Percentiles rank a stretch among this genome's conserved stretches.
Conservation (phyloP, 2,888 invertebrate genomes). For the Latrodectus hesperus region DNA sequence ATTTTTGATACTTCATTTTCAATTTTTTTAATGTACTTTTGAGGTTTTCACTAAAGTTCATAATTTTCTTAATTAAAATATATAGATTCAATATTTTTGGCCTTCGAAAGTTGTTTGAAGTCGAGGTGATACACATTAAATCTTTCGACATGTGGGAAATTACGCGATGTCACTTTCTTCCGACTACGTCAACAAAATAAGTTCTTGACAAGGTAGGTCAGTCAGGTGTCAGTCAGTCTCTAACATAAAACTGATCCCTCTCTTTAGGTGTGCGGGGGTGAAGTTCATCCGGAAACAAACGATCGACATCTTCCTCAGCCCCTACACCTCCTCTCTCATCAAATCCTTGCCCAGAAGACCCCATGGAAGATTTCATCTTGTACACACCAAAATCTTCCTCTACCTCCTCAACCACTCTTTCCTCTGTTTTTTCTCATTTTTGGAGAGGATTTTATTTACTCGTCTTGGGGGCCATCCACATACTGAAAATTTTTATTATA, state of each 20-base stretch:
- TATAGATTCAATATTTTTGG: no score
- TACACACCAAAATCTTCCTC: slow-evolving; percentile 53
- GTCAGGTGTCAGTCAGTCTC: slow-evolving; percentile 55
- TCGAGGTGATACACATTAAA: no score
- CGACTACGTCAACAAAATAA: neutral
- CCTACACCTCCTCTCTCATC: slow-evolving; percentile 11
- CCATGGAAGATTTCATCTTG: slow-evolving; percentile 65
- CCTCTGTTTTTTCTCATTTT: slow-evolving; percentile 32
- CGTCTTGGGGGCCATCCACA: neutral
- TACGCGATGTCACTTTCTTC: neutral
- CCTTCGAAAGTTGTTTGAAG: no score
- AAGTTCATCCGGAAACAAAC: slow-evolving; percentile 49
- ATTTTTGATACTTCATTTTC: no score
- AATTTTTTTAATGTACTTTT: no score
- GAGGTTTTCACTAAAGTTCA: no score
- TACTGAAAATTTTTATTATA: neutral
- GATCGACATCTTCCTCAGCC: slow-evolving; percentile 33
- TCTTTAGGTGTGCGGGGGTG: slow-evolving; percentile 15
- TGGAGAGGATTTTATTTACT: slow-evolving; percentile 59
- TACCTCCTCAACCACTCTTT: slow-evolving; percentile 37
- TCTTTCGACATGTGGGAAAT: no score
- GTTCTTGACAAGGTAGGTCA: slow-evolving; percentile 41
- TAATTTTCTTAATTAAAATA: no score
- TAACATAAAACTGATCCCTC: slow-evolving; percentile 33
- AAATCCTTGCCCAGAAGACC: slow-evolving; percentile 56